Conservation (phyloP, 2,797 vertebrate genomes). For the Bradypodion ventrale region DNA sequence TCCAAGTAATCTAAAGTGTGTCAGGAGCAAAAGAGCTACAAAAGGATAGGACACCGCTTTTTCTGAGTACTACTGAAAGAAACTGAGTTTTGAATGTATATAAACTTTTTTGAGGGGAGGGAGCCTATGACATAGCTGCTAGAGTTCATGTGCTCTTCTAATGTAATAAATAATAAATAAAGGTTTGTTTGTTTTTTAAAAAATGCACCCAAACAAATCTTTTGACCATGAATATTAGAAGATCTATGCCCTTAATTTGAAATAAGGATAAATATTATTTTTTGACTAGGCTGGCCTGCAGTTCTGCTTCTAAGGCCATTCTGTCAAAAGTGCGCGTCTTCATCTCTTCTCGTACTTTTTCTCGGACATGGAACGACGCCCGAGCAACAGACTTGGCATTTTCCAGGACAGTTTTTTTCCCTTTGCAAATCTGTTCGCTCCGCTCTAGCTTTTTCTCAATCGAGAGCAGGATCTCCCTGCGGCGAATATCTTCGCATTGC, state of each 20-base stretch:
- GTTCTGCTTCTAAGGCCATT: slow-evolving; percentile 94
- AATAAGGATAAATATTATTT: slow-evolving; percentile 75
- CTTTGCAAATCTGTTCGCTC: slow-evolving; percentile 93
- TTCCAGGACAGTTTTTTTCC: slow-evolving; percentile 90
- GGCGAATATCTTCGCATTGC: slow-evolving; percentile 86
- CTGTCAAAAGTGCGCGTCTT: slow-evolving; percentile 95
- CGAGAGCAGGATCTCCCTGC: slow-evolving; percentile 90
- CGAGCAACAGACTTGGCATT: slow-evolving; percentile 92
- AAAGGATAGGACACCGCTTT: not conserved
- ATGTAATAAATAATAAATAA: slow-evolving; percentile 33
- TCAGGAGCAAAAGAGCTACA: slow-evolving; percentile 5
- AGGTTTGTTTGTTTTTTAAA: slow-evolving; percentile 19
- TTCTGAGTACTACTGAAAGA: slow-evolving; percentile 29
- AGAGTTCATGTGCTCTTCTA: slow-evolving; percentile 52
- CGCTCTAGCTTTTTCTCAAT: slow-evolving; percentile 96
- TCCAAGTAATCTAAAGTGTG: not conserved
- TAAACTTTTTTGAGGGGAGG: not conserved
- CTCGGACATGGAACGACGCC: slow-evolving; percentile 94
- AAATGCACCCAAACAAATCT: not conserved
- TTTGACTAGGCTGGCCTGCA: slow-evolving; percentile 89
- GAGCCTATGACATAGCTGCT: slow-evolving; percentile 65
- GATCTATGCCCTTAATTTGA: not conserved
- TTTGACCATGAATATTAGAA: not conserved
- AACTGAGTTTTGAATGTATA: slow-evolving; percentile 14
- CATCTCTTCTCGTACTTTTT: slow-evolving; percentile 93